Evolutionary conservation across 2,797 vertebrate genomes (phyloP).

Genomic region (Caiman crocodilus): DNA sequence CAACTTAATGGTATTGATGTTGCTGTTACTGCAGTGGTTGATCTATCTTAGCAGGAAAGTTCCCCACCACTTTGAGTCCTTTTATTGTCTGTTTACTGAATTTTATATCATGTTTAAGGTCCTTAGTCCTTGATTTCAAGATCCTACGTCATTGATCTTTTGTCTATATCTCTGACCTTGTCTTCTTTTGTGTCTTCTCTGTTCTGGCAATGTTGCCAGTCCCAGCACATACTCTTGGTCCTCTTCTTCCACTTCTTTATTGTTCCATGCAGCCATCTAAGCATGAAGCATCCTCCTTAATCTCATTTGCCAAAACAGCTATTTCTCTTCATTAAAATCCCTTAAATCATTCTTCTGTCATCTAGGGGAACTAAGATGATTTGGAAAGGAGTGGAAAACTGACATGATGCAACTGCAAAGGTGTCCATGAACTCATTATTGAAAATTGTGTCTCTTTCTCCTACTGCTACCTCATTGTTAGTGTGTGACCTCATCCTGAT

Average conservation of each 20-base stretch:
- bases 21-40: background rate
- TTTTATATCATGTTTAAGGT: constrained; percentile 9
- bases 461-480: background rate
- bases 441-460: constrained; percentile 7
- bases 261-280: background rate
- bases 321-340: background rate
- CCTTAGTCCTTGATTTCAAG: constrained; percentile 2
- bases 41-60: background rate
- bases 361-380: constrained; percentile 8
- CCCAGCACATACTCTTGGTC: background rate
- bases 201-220: background rate
- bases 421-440: background rate
- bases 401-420: background rate
- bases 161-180: background rate
- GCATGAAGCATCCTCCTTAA: background rate
- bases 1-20: background rate
- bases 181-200: background rate
- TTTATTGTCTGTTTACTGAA: background rate
- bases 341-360: background rate
- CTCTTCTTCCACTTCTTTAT: background rate
- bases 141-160: accelerated
- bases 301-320: background rate
- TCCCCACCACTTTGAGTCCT: background rate
- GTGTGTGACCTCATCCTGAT: background rate
- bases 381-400: background rate